Evolutionary conservation across 2,797 vertebrate genomes (phyloP).

Genomic region (Helostoma temminkii): DNA sequence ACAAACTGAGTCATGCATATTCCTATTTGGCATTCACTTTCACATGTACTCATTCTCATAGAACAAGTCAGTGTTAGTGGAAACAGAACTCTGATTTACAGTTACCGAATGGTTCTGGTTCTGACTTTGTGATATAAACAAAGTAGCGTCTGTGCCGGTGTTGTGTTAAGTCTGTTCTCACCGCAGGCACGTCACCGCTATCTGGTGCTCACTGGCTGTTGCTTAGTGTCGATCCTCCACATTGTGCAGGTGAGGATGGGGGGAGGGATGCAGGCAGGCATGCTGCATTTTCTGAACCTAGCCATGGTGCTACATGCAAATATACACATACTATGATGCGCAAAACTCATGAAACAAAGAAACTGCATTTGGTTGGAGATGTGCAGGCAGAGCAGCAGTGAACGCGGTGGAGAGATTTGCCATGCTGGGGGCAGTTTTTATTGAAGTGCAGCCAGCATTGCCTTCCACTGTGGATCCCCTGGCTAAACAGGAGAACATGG

Average conservation of each 20-base stretch:
- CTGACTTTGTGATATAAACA: conserved; percentile 23
- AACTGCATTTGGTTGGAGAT: conserved; percentile 27
- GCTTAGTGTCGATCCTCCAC: too few relatives aligned
- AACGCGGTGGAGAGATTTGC: conserved; percentile 46
- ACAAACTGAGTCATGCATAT: too few relatives aligned
- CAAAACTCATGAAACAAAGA: conserved; percentile 46
- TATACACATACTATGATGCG: neutral
- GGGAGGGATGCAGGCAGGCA: neutral
- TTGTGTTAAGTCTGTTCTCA: conserved; percentile 30
- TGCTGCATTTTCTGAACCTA: conserved; percentile 22
- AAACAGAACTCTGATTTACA: conserved; percentile 15
- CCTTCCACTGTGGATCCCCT: conserved; percentile 22
- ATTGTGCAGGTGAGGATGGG: conserved; percentile 41
- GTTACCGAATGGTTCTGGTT: conserved; percentile 19
- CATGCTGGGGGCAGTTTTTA: conserved; percentile 40
- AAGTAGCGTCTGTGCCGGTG: conserved; percentile 13
- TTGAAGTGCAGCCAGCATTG: conserved; percentile 48
- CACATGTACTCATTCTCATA: neutral
- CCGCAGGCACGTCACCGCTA: conserved; percentile 33
- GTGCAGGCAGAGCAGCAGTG: conserved; percentile 33
- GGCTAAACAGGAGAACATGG: conserved; percentile 15
- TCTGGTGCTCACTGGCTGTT: conserved; percentile 34
- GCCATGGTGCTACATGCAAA: conserved; percentile 16
- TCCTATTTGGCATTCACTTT: neutral
- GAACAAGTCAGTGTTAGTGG: conserved; percentile 10